Percentiles rank a stretch among this genome's conserved stretches.
These are phyloP conservation scores for Margaritifera margaritifera DNA, from an alignment of 2,888 invertebrate species.

Conservation along the genomic window DNA sequence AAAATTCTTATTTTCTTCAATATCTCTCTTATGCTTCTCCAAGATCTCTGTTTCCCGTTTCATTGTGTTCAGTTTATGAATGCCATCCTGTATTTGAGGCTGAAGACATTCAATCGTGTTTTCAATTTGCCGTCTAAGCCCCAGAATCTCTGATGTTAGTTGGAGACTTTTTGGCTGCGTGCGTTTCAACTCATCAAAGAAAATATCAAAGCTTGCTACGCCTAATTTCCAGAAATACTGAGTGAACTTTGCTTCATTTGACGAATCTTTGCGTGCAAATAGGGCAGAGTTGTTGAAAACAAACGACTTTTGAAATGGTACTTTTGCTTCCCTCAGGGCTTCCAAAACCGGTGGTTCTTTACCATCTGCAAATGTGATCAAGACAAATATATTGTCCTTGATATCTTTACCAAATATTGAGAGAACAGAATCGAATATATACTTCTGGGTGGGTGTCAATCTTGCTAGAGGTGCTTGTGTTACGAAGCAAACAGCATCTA, in stretches of 20 bases:
- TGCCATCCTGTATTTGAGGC: constrained; percentile 29
- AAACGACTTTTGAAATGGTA: constrained; percentile 29
- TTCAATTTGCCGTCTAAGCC: constrained; percentile 33
- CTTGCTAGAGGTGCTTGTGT: constrained; percentile 39
- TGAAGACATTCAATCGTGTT: constrained; percentile 22
- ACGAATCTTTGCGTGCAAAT: constrained; percentile 24
- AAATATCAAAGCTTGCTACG: constrained; percentile 24
- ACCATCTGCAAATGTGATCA: constrained; percentile 45
- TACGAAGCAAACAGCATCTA: constrained; percentile 43
- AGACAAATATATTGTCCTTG: constrained; percentile 29
- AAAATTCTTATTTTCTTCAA: constrained; percentile 41
- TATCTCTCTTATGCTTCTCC: constrained; percentile 22
- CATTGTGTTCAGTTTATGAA: constrained; percentile 22
- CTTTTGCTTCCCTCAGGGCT: constrained; percentile 29
- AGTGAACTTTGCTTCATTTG: constrained; percentile 19
- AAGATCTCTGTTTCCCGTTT: constrained; percentile 18
- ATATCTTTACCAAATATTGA: constrained; percentile 42
- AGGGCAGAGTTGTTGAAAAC: constrained; percentile 42
- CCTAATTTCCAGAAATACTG: constrained; percentile 41
- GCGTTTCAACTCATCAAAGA: constrained; percentile 23
- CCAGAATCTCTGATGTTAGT: constrained; percentile 39
- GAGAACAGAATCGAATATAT: constrained; percentile 37
- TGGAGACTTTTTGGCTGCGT: constrained; percentile 32
- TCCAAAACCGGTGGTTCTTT: constrained; percentile 36
- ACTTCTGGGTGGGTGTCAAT: constrained; percentile 36